phyloP scores from a whole-genome alignment of 2,888 invertebrate genomes.

The Drosophila lacicola region DNA sequence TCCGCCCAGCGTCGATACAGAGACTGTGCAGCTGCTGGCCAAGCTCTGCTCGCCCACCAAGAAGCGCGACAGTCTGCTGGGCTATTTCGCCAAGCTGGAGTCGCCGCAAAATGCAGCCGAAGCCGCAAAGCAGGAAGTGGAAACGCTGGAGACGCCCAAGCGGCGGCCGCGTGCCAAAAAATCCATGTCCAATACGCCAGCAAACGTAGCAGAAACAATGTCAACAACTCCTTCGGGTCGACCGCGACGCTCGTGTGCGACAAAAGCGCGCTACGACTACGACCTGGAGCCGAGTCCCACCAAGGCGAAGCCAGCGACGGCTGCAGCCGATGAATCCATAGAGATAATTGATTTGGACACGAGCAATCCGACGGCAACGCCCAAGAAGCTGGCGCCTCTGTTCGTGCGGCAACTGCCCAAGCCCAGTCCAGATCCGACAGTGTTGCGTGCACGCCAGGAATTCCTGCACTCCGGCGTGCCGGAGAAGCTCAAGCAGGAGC shows the following conservation, averaged over 20 bases:
- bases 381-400: constrained; percentile 89
- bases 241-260: constrained; percentile 80
- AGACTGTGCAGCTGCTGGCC: constrained; percentile 85
- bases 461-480: constrained; percentile 91
- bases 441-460: constrained; percentile 88
- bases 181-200: constrained; percentile 3
- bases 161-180: constrained; percentile 43
- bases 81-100: constrained; percentile 87
- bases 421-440: constrained; percentile 87
- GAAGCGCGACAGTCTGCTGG: constrained; percentile 87
- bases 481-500: constrained; percentile 87
- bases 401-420: constrained; percentile 87
- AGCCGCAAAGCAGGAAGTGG: neutral
- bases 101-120: constrained; percentile 63
- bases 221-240: constrained; percentile 67
- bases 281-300: constrained; percentile 75
- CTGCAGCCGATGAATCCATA: constrained; percentile 24
- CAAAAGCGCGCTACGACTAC: constrained; percentile 82
- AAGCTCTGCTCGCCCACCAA: constrained; percentile 87
- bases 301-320: constrained; percentile 46
- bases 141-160: constrained; percentile 43
- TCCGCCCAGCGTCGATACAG: constrained; percentile 55
- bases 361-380: constrained; percentile 65
- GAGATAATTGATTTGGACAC: constrained; percentile 79
- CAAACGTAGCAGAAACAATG: constrained; percentile 4